A percentile compares a stretch with the other conserved stretches of the same genome.
These are phyloP conservation scores for Tetramorium alpestre DNA, from an alignment of 1,140 invertebrate genomes.

Conservation along the genomic window DNA sequence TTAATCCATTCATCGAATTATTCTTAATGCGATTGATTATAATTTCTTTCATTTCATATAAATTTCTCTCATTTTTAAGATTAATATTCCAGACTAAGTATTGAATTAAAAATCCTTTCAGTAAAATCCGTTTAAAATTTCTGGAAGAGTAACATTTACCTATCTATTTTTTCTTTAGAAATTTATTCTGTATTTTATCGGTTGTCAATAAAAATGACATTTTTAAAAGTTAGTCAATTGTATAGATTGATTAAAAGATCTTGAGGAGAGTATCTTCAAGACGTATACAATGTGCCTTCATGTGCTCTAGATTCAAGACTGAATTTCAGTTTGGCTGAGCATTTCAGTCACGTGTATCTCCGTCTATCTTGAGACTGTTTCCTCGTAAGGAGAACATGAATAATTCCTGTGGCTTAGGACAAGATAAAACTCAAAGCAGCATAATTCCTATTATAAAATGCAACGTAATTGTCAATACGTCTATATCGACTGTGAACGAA, in stretches of 20 bases:
- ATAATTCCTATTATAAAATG: constrained; percentile 28
- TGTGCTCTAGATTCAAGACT: constrained; percentile 69
- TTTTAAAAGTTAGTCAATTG: neutral
- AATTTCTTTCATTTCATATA: neutral
- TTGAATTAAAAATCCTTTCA: neutral
- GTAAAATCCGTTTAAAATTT: neutral
- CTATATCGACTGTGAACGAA: constrained; percentile 16
- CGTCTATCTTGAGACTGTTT: constrained; percentile 61
- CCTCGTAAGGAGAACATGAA: constrained; percentile 66
- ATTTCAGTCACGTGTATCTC: constrained; percentile 72
- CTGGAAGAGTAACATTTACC: neutral
- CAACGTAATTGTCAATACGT: constrained; percentile 14
- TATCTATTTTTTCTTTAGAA: neutral
- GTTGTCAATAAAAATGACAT: neutral
- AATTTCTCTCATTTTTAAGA: neutral
- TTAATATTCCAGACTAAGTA: neutral
- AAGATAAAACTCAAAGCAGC: constrained; percentile 14
- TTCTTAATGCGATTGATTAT: neutral
- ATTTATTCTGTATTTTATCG: neutral
- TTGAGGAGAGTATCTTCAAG: neutral
- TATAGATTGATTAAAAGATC: neutral
- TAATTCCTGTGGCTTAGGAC: constrained; percentile 66
- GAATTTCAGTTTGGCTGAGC: constrained; percentile 73
- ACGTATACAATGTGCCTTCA: neutral
- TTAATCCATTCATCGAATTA: neutral